Evolutionary conservation across 2,797 vertebrate species (phyloP), one percentile per base, ranked within the genome.

Genomic region (Brotula barbata): DNA sequence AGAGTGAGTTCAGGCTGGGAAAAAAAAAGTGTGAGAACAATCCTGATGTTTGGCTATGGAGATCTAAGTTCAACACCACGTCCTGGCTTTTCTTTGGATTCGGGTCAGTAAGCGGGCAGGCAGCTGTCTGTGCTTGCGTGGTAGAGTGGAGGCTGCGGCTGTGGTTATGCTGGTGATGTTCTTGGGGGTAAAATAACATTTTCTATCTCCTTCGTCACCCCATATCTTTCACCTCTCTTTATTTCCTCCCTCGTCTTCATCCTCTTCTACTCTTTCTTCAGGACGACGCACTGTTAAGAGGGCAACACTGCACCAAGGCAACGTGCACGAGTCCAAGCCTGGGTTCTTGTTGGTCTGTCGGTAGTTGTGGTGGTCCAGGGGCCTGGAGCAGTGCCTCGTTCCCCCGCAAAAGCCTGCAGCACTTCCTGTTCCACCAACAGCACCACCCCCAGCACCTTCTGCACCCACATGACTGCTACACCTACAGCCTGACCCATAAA

Each of bases 401-500:
- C 65, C 88, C 89, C 67, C 89, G 90, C 70, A 68, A 90, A 33
- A 90, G 86, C 85, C 85, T 93, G 47, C 83, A 78, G 48, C 73
- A 84, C 43, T 70, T 82, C 68, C 68, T 71, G 3, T 65, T 74
- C 54, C 70, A 81, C 36, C 68, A 80, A 13, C 82, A 81, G 11
- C 48, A 54, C 74, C 92, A 92, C 77, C 91, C 90, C 77, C 91
- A 91, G 62, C 91, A 72, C 53, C 66, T 77, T 41, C 20, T 90
- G 21, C 93, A 93, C 42, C 82, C 92, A n/a, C n/a, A n/a, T n/a
- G n/a, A n/a, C 64, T 91, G 90, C 90, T 93, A 93, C 60, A 75
- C 92, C 85, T 94, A 92, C 89, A 93, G 92, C 83, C 79, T 89
- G n/a, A 86, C 90, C 60, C 91, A 93, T 53, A 87, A 92, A 74